phyloP scores from a whole-genome alignment of 2,797 vertebrate genomes.

The Clamator glandarius region DNA sequence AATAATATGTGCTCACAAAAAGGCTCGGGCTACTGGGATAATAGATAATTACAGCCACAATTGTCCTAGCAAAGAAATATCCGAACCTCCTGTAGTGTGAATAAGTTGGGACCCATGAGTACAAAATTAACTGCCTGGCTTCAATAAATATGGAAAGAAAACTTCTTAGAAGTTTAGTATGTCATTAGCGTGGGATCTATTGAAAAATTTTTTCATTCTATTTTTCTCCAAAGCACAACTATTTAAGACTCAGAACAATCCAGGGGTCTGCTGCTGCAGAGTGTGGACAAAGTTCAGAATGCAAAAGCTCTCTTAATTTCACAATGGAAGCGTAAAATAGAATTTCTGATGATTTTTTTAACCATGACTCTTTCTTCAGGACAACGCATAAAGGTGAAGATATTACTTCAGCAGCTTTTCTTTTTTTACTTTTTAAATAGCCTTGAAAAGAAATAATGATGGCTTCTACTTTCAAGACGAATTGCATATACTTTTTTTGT shows the following conservation, averaged over 20 bases:
- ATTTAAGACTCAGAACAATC: conserved; percentile 62
- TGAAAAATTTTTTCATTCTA: conserved; percentile 49
- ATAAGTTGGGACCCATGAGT: background rate
- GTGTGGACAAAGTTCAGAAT: conserved; percentile 54
- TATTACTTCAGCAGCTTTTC: conserved; percentile 8
- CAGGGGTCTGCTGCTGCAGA: conserved; percentile 13
- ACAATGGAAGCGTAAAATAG: conserved; percentile 60
- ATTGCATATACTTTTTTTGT: conserved; percentile 50
- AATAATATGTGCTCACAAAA: conserved; percentile 44
- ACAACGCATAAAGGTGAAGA: conserved; percentile 55
- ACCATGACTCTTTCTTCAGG: conserved; percentile 25
- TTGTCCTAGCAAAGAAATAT: conserved; percentile 56
- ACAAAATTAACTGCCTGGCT: conserved; percentile 43
- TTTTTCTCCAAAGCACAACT: conserved; percentile 50
- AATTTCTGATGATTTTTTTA: conserved; percentile 51
- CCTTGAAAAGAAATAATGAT: conserved; percentile 16
- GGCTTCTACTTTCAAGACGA: conserved; percentile 39
- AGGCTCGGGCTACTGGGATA: conserved; percentile 19
- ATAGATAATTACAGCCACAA: conserved; percentile 56
- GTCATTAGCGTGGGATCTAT: conserved; percentile 46
- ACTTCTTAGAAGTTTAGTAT: conserved; percentile 63
- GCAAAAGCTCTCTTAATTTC: conserved; percentile 58
- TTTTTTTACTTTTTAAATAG: conserved; percentile 15
- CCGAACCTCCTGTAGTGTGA: conserved; percentile 58
- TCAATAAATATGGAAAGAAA: conserved; percentile 65